A percentile compares a stretch with the other conserved stretches of the same genome.
Conservation (phyloP, 1,140 invertebrate species). For the Drosophila suzukii region DNA sequence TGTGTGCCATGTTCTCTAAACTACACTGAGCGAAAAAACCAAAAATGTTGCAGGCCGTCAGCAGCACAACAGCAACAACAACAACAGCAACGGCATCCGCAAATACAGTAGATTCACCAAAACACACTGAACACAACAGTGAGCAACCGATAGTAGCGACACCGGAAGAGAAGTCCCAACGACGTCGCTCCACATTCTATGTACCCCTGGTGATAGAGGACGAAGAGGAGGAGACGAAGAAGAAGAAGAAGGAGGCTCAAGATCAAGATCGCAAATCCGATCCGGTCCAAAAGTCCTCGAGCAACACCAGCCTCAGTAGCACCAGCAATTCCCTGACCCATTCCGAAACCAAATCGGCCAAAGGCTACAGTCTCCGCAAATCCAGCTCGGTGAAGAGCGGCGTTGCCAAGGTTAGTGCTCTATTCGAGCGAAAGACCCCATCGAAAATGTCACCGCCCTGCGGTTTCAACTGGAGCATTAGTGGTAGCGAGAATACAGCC, state of each 20-base stretch:
- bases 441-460: slow-evolving; percentile 76
- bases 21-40: slow-evolving; percentile 42
- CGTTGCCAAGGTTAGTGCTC: slow-evolving; percentile 65
- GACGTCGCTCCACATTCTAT: slow-evolving; percentile 87
- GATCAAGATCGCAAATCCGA: slow-evolving; percentile 1
- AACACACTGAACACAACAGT: slow-evolving; percentile 41
- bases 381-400: slow-evolving; percentile 60
- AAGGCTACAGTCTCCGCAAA: slow-evolving; percentile 46
- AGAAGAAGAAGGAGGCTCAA: neutral
- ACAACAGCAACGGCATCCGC: slow-evolving; percentile 25
- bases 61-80: slow-evolving; percentile 59
- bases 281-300: slow-evolving; percentile 29
- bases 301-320: slow-evolving; percentile 57
- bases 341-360: slow-evolving; percentile 22
- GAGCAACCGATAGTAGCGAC: slow-evolving; percentile 47
- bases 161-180: slow-evolving; percentile 76
- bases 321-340: slow-evolving; percentile 25
- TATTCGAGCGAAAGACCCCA: slow-evolving; percentile 63
- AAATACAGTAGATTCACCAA: slow-evolving; percentile 22
- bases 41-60: slow-evolving; percentile 73
- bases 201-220: slow-evolving; percentile 86
- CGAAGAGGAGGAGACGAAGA: slow-evolving; percentile 48
- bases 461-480: slow-evolving; percentile 83
- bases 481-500: slow-evolving; percentile 54
- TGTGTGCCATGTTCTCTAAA: slow-evolving; percentile 28